Conservation (phyloP, 2,797 vertebrate species). For the Pantherophis alleghaniensis region DNA sequence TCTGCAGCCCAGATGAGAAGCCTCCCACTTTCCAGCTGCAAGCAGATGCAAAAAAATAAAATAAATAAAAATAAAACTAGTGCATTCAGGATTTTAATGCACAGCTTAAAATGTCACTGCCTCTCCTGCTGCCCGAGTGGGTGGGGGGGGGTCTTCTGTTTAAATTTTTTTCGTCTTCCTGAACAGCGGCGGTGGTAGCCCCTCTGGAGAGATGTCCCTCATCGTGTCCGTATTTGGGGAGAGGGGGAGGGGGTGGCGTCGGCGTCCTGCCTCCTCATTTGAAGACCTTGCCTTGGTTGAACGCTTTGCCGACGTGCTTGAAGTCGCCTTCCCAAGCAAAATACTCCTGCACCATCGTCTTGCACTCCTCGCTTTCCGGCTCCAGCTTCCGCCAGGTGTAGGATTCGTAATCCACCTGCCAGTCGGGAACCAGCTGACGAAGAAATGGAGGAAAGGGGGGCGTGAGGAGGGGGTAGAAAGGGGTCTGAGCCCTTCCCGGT, state of each 20-base stretch:
- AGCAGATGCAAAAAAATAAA: not conserved
- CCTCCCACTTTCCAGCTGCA: not conserved
- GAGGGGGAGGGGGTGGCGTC: not conserved
- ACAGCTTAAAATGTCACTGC: not conserved
- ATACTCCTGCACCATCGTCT: conserved; percentile 90
- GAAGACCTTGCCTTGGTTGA: conserved; percentile 93
- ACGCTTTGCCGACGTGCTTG: conserved; percentile 84
- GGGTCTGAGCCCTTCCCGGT: rapidly evolving
- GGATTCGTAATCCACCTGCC: conserved; percentile 94
- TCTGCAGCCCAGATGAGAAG: not conserved
- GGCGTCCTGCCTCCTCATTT: conserved; percentile 69
- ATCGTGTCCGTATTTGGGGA: not conserved
- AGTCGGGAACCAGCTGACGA: conserved; percentile 80
- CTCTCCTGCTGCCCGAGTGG: conserved; percentile 1
- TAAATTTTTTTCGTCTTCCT: not conserved
- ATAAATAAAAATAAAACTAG: not conserved
- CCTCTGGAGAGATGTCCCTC: not conserved
- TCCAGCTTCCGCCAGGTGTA: conserved; percentile 91
- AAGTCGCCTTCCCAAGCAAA: conserved; percentile 91
- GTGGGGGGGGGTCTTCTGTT: not conserved
- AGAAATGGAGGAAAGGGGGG: not conserved
- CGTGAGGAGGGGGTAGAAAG: not conserved
- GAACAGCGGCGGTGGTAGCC: not conserved
- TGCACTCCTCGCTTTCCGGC: conserved; percentile 82
- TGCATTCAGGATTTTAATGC: conserved; percentile 25